Evolutionary conservation across 2,797 vertebrate species (phyloP).

Genomic region (Rhynchotus rufescens): DNA sequence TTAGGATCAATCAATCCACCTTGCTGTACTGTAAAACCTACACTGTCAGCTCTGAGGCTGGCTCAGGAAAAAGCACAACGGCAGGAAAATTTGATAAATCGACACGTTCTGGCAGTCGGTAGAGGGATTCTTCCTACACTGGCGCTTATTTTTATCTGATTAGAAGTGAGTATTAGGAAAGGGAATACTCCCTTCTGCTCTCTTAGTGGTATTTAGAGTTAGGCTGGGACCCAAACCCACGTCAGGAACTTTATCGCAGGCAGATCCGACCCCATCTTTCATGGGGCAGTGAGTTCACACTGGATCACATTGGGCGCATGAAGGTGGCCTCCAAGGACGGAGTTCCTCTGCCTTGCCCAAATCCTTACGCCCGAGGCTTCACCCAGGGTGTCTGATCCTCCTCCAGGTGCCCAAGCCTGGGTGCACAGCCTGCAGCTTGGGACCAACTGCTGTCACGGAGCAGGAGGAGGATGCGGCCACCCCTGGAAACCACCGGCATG

Average conservation of each 20-base stretch:
- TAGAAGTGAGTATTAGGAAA: slow-evolving; percentile 59
- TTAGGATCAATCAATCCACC: slow-evolving; percentile 76
- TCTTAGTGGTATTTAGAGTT: not conserved
- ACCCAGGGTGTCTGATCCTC: fast-evolving
- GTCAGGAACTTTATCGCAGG: not conserved
- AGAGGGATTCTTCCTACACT: slow-evolving; percentile 61
- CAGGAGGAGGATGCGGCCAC: fast-evolving
- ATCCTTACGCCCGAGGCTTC: not conserved
- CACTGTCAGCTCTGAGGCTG: slow-evolving; percentile 49
- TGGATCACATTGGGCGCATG: not conserved
- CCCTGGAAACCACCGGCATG: not conserved
- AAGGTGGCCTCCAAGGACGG: not conserved
- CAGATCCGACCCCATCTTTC: not conserved
- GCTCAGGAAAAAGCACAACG: slow-evolving; percentile 58
- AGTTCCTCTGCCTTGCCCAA: not conserved
- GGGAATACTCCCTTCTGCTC: slow-evolving; percentile 8
- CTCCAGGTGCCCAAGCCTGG: not conserved
- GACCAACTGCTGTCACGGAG: not conserved
- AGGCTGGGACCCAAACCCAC: not conserved
- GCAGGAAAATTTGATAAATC: slow-evolving; percentile 67
- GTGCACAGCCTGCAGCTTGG: not conserved
- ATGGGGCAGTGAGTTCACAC: not conserved
- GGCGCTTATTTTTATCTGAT: slow-evolving; percentile 68
- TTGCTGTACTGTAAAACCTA: slow-evolving; percentile 68
- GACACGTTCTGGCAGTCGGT: slow-evolving; percentile 58